Evolutionary conservation across 2,113 vertebrate species (phyloP).

Genomic region (Nothocercus julius): DNA sequence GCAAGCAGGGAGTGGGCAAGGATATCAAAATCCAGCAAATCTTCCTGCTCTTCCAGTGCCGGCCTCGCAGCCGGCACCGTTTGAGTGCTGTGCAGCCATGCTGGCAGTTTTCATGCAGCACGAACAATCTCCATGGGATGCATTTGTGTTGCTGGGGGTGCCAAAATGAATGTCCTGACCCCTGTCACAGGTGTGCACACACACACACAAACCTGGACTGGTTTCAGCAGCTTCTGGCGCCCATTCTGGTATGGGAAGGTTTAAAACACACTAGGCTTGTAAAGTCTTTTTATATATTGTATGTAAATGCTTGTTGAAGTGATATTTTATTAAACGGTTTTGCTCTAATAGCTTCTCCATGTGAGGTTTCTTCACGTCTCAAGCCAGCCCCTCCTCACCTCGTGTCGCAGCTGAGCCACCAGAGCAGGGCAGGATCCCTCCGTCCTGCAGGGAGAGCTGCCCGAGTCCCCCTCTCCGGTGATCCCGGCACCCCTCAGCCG

Average conservation of each 20-base stretch:
- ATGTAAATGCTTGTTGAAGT: constrained; percentile 69
- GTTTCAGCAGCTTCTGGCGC: constrained; percentile 2
- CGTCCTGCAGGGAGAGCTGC: not conserved
- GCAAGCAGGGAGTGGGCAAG: not conserved
- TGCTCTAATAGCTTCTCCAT: constrained; percentile 6
- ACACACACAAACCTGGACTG: not conserved
- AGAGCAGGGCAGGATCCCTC: not conserved
- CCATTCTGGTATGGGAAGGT: not conserved
- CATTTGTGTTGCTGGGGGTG: not conserved
- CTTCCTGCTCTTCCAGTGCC: not conserved
- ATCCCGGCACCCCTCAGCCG: not conserved
- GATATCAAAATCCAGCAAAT: not conserved
- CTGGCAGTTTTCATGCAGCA: not conserved
- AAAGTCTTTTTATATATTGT: constrained; percentile 63
- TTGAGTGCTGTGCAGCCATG: not conserved
- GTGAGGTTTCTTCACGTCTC: not conserved
- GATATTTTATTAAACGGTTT: constrained; percentile 72
- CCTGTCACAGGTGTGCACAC: too few species aligned
- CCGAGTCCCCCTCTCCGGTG: not conserved
- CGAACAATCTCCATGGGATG: not conserved
- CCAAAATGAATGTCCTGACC: not conserved
- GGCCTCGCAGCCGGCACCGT: fast-evolving
- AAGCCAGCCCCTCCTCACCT: not conserved
- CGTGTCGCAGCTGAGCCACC: fast-evolving
- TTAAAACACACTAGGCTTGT: constrained; percentile 28